Percentiles rank a stretch among this genome's conserved stretches.
These are phyloP conservation scores for Esox masquinongy DNA, from an alignment of 2,797 vertebrate genomes.

Conservation along the genomic window DNA sequence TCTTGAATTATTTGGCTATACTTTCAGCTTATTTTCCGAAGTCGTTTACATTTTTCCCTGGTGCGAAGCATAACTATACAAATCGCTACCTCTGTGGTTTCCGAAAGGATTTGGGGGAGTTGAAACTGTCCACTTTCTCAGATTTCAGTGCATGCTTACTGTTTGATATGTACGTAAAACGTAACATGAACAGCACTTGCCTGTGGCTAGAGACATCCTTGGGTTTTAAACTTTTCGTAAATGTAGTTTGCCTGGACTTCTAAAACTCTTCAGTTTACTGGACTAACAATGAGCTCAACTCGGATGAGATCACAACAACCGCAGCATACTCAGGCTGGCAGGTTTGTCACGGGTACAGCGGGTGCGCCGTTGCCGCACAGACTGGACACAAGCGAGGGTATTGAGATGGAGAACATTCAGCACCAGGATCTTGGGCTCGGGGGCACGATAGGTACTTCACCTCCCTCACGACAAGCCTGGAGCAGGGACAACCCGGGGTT, in stretches of 20 bases:
- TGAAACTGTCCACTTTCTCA: background rate
- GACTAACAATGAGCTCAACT: constrained; percentile 69
- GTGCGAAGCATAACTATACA: constrained; percentile 8
- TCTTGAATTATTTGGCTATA: constrained; percentile 8
- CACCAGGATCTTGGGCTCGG: constrained; percentile 75
- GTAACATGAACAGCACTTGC: background rate
- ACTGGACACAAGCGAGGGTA: constrained; percentile 67
- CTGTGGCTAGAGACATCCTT: background rate
- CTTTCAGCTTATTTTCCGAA: background rate
- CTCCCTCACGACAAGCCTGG: constrained; percentile 92
- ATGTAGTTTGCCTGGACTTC: constrained; percentile 14
- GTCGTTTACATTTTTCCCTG: constrained; percentile 25
- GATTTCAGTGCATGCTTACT: background rate
- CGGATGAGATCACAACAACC: constrained; percentile 70
- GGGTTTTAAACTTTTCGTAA: background rate
- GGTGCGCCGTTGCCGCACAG: constrained; percentile 41
- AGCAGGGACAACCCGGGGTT: constrained; percentile 94
- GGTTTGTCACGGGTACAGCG: constrained; percentile 23
- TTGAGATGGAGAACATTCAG: constrained; percentile 81
- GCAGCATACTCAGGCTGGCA: constrained; percentile 57
- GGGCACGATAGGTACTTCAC: constrained; percentile 71
- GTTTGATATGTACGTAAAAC: constrained; percentile 4
- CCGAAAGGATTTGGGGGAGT: background rate
- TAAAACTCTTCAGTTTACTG: constrained; percentile 6
- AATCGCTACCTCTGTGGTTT: background rate